A percentile compares a stretch with the other conserved stretches of the same genome.
Evolutionary conservation across 2,888 invertebrate species (phyloP).

Genomic region (Thalpophila matura): DNA sequence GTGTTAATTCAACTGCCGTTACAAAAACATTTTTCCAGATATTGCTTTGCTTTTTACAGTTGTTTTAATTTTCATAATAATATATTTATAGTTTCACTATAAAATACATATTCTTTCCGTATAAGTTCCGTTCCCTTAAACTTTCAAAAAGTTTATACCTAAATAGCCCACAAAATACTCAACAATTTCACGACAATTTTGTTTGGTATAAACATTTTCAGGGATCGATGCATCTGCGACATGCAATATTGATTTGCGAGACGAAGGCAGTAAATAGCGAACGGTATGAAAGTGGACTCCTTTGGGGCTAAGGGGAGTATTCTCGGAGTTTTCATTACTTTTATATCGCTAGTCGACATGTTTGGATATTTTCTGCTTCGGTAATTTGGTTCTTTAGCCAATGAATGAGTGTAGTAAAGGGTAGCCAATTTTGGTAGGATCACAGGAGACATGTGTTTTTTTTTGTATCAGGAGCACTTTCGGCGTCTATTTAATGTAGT

Average conservation of each 20-base stretch:
- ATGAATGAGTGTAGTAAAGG: background rate
- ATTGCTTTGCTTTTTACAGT: background rate
- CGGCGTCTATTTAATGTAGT: background rate
- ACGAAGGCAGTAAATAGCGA: slow-evolving; percentile 84
- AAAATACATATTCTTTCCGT: slow-evolving; percentile 2
- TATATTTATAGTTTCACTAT: background rate
- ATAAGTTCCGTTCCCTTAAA: background rate
- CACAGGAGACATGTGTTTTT: background rate
- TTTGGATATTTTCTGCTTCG: background rate
- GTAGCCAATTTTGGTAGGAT: no score
- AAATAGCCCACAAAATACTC: slow-evolving; percentile 43
- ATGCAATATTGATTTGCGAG: slow-evolving; percentile 84
- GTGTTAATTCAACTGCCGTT: background rate
- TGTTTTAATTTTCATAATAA: background rate
- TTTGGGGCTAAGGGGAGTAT: slow-evolving; percentile 74
- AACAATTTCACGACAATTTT: slow-evolving; percentile 61
- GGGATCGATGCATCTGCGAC: slow-evolving; percentile 78
- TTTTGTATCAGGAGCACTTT: no score
- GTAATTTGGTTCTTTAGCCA: no score
- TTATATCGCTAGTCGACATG: slow-evolving; percentile 13
- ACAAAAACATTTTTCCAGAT: background rate
- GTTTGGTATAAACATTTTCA: slow-evolving; percentile 72
- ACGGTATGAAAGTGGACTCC: slow-evolving; percentile 82
- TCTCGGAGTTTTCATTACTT: slow-evolving; percentile 62
- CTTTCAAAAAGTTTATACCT: slow-evolving; percentile 27